Base-by-base conservation (phyloP, 2,113 vertebrate species). In the Platichthys stellatus region DNA sequence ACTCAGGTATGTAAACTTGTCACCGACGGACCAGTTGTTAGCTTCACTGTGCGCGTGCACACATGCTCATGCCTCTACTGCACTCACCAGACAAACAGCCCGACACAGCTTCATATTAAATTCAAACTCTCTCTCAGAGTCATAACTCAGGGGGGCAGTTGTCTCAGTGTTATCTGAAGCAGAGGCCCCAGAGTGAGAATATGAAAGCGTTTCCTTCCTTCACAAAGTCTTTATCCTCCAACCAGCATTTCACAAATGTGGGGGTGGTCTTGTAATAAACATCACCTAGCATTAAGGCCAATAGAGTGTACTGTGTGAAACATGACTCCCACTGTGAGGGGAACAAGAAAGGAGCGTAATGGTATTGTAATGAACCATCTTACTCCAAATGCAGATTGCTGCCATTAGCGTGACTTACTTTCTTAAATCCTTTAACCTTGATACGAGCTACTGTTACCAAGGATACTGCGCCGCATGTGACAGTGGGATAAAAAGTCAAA, bases 321-420 rank as follows among this genome's bases (percentile, higher is more conserved):
- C 65, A 10, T 13, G 40, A 60, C 45, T 69, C 58, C 64, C 23
- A 23, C 63, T 49, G 38, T 15, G 57, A 17, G 56, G 14, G 56
- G 14, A 31, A 2, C 3, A 43, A 10, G 56, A 66, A 38, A 9
- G 20, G 15, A 66, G 38, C 5, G 4, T 14, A 31, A 24, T 49
- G 26, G n/a, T 18, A 20, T 26, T 56, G n/a, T 38, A 14, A 78
- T 47, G 38, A 72, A 21, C 12, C 17, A 35, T 20, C 40, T 73
- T 57, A 13, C 35, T 74, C 43, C 68, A 45, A 49, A 73, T 51
- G 43, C 56, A 67, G 72, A 76, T 53, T 76, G 23, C 43, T 2
- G 1, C 38, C 45, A 62, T 73, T 57, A 53, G 20, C 4, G 40
- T 72, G 26, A 70, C 71, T 74, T 73, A 51, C 12, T 49, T 59